phyloP scores from a whole-genome alignment of 2,113 vertebrate genomes.

The Capreolus pygargus region DNA sequence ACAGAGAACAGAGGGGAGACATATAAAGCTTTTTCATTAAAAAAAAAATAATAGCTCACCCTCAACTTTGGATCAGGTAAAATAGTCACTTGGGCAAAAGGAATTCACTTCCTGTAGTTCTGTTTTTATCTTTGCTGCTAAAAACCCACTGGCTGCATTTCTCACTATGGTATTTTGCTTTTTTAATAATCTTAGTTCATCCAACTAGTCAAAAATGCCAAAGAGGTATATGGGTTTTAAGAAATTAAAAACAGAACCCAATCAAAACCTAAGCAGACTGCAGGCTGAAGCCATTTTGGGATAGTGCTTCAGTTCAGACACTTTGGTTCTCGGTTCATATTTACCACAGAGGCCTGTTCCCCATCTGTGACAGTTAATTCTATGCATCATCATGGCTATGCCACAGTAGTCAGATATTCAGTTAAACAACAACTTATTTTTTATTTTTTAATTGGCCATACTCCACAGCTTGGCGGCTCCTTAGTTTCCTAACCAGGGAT shows the following conservation, averaged over 20 bases:
- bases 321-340: not conserved
- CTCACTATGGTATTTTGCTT: not conserved
- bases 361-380: not conserved
- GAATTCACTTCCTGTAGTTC: not conserved
- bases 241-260: not conserved
- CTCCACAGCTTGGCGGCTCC: not conserved
- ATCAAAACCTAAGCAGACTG: not conserved
- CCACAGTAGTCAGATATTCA: not conserved
- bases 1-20: not conserved
- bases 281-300: not conserved
- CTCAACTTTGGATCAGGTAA: not conserved
- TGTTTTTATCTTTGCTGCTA: constrained; percentile 10
- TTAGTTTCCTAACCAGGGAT: not conserved
- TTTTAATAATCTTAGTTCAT: not conserved
- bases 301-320: not conserved
- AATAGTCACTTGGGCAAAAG: not conserved
- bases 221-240: not conserved
- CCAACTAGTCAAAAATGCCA: not conserved
- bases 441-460: not conserved
- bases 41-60: not conserved
- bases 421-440: not conserved
- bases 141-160: not conserved
- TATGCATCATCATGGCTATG: not conserved
- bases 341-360: not conserved
- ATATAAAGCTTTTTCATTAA: not conserved